Conservation (phyloP, 2,888 invertebrate genomes). For the Meandrusa payeni region DNA sequence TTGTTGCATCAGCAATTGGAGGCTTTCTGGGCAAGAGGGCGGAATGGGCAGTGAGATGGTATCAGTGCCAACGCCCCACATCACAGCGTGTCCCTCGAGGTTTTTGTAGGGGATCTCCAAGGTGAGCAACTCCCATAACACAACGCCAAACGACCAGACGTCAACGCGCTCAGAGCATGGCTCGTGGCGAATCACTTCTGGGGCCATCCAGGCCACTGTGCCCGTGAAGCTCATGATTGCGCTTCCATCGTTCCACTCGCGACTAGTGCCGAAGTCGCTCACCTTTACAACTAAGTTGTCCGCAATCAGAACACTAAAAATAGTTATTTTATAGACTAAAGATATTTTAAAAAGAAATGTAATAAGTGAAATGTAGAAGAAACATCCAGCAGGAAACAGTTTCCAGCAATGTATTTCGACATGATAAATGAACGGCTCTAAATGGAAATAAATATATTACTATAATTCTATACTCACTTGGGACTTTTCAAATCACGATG, state of each 20-base stretch:
- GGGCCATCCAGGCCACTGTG: conserved; percentile 99
- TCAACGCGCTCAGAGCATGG: conserved; percentile 99
- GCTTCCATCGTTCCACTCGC: conserved; percentile 96
- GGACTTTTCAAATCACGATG: conserved; percentile 99
- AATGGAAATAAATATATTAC: no score
- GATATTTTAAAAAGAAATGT: no score
- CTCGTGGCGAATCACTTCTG: conserved; percentile 98
- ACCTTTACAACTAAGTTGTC: conserved; percentile 93
- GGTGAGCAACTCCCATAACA: conserved; percentile 98
- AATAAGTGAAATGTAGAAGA: no score
- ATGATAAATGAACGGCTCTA: no score
- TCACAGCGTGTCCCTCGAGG: conserved; percentile 96
- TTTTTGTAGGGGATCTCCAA: conserved; percentile 82
- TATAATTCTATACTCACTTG: conserved; percentile 95
- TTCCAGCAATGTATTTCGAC: no score
- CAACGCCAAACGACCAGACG: conserved; percentile 99
- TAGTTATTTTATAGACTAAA: conserved; percentile 10
- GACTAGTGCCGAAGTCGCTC: conserved; percentile 98
- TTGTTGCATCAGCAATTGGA: conserved; percentile 92
- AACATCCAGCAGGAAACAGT: no score
- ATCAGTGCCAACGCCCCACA: conserved; percentile 98
- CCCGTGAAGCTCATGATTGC: conserved; percentile 98
- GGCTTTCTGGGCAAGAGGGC: conserved; percentile 91
- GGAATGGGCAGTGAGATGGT: conserved; percentile 96
- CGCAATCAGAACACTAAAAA: conserved; percentile 89